phyloP scores from a whole-genome alignment of 2,888 invertebrate genomes.

The Emmelina monodactyla region DNA sequence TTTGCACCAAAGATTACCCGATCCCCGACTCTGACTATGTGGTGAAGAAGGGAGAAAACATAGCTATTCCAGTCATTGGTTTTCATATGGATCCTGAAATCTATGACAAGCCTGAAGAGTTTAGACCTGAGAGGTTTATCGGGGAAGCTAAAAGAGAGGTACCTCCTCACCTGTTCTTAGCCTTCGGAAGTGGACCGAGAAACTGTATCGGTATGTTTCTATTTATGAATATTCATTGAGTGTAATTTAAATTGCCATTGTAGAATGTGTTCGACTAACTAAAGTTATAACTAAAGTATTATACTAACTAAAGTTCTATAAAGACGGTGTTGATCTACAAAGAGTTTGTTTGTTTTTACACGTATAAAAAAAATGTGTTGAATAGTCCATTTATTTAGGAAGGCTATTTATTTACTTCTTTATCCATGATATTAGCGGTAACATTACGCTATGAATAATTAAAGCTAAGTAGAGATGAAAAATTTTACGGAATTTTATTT shows the following conservation, averaged over 20 bases:
- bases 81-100: slow-evolving; percentile 63
- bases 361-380: too few species aligned
- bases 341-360: too few species aligned
- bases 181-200: slow-evolving; percentile 63
- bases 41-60: slow-evolving; percentile 46
- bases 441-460: too few species aligned
- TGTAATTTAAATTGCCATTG: slow-evolving; percentile 1
- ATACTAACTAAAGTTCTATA: too few species aligned
- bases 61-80: slow-evolving; percentile 53
- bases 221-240: background rate
- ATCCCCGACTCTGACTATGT: slow-evolving; percentile 50
- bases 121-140: slow-evolving; percentile 63
- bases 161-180: slow-evolving; percentile 53
- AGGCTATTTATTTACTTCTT: too few species aligned
- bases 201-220: slow-evolving; percentile 59
- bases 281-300: too few species aligned
- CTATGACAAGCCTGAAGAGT: slow-evolving; percentile 61
- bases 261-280: too few species aligned
- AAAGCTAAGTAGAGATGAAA: too few species aligned
- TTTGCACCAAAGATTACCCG: slow-evolving; percentile 61
- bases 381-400: too few species aligned
- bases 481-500: too few species aligned
- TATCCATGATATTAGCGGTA: too few species aligned
- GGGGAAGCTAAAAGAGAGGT: slow-evolving; percentile 57
- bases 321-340: too few species aligned